Evolutionary conservation across 2,113 vertebrate species (phyloP).

Genomic region (Lepus europaeus): DNA sequence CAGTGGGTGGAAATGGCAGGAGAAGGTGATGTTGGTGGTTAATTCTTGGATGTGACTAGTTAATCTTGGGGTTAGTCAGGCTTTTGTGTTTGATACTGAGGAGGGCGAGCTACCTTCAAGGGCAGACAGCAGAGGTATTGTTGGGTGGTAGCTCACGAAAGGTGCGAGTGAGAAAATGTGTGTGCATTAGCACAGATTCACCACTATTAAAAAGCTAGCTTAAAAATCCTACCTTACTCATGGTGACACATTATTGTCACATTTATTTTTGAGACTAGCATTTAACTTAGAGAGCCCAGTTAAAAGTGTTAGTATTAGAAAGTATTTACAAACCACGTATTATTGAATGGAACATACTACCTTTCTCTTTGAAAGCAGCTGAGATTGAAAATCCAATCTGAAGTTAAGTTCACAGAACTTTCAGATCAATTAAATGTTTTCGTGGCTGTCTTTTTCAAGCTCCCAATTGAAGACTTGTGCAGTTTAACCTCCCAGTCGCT

Average conservation of each 20-base stretch:
- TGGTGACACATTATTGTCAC: not conserved
- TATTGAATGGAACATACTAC: constrained; percentile 24
- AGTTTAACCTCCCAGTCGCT: constrained; percentile 92
- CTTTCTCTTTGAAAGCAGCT: constrained; percentile 41
- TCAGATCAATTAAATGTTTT: constrained; percentile 55
- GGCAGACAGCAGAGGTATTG: not conserved
- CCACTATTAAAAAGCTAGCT: constrained; percentile 15
- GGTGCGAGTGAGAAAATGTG: not conserved
- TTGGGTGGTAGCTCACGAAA: not conserved
- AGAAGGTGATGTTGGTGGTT: not conserved
- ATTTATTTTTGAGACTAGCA: not conserved
- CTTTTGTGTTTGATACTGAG: not conserved
- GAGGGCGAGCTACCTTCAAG: not conserved
- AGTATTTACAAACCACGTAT: not conserved
- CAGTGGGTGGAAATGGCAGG: not conserved
- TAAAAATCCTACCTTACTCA: not conserved
- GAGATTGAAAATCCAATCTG: constrained; percentile 7
- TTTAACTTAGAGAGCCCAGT: not conserved
- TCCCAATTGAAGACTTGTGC: constrained; percentile 97
- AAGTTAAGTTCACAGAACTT: constrained; percentile 48
- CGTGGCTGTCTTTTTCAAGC: constrained; percentile 85
- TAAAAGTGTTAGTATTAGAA: not conserved
- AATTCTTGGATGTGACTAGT: not conserved
- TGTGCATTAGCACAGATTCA: not conserved
- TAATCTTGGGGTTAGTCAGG: not conserved